Conservation (phyloP, 2,888 invertebrate species). For the Apomyelois bistriatella region DNA sequence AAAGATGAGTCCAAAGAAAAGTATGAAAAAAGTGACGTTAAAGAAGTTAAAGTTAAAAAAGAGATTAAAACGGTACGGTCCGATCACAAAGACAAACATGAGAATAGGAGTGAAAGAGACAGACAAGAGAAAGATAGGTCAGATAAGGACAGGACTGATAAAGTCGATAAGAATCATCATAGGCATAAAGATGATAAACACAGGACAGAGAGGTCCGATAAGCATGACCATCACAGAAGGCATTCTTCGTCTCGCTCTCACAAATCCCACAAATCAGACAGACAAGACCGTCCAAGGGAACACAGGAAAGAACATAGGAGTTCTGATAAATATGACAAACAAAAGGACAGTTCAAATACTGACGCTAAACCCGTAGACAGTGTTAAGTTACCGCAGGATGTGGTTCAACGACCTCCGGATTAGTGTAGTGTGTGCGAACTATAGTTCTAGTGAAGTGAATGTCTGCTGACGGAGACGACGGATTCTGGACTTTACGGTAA, state of each 20-base stretch:
- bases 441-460: constrained; percentile 20
- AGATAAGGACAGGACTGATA: constrained; percentile 20
- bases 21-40: constrained; percentile 24
- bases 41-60: constrained; percentile 1
- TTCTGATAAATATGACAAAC: constrained; percentile 46
- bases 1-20: constrained; percentile 27
- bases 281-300: constrained; percentile 41
- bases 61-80: constrained; percentile 21
- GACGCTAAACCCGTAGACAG: constrained; percentile 31
- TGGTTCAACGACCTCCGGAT: constrained; percentile 60
- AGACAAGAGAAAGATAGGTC: constrained; percentile 20
- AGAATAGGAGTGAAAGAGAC: constrained; percentile 21
- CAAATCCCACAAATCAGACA: constrained; percentile 53
- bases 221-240: constrained; percentile 52
- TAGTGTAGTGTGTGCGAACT: constrained; percentile 32
- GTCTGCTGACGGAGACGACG: constrained; percentile 19
- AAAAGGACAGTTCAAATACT: constrained; percentile 31
- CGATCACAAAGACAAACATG: constrained; percentile 16
- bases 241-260: constrained; percentile 57
- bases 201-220: constrained; percentile 35
- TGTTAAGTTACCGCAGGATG: constrained; percentile 47
- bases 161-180: constrained; percentile 40
- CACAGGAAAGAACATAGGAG: constrained; percentile 52
- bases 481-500: constrained; percentile 13
- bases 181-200: constrained; percentile 50